Evolutionary conservation across 1,140 invertebrate genomes (phyloP).

Genomic region (Polypedilum pembai): DNA sequence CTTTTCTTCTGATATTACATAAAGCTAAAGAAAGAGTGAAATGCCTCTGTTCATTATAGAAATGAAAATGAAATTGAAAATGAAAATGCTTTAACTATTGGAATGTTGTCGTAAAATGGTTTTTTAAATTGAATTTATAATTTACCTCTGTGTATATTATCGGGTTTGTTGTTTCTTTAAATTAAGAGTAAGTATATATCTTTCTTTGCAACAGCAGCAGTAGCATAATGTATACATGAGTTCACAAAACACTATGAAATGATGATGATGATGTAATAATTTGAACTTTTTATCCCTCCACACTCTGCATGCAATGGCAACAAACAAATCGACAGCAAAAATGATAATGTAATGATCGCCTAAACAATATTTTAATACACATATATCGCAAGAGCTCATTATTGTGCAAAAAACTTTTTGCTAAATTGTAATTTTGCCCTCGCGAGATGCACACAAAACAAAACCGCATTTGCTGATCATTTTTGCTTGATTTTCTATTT

Average conservation of each 20-base stretch:
- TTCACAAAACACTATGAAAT: neutral
- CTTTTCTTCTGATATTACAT: neutral
- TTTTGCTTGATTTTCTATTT: neutral
- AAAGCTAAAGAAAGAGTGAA: neutral
- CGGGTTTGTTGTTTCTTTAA: slow-evolving; percentile 11
- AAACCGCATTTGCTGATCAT: slow-evolving; percentile 4
- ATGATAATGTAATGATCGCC: slow-evolving; percentile 24
- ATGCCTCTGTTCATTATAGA: slow-evolving; percentile 22
- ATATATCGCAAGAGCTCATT: neutral
- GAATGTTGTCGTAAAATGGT: slow-evolving; percentile 20
- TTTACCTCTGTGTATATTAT: slow-evolving; percentile 7
- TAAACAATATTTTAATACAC: slow-evolving; percentile 27
- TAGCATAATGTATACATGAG: slow-evolving; percentile 16
- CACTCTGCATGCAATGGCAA: neutral
- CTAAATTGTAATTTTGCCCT: slow-evolving; percentile 15
- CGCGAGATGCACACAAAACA: neutral
- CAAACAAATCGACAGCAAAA: neutral
- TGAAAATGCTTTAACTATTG: neutral
- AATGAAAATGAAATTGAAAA: neutral
- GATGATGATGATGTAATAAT: neutral
- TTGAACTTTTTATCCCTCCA: slow-evolving; percentile 15
- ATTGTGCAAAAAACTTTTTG: neutral
- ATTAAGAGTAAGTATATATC: neutral
- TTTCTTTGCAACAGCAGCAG: neutral
- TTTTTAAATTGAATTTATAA: slow-evolving; percentile 27